phyloP scores from a whole-genome alignment of 2,797 vertebrate species.

The Peromyscus aztecus region DNA sequence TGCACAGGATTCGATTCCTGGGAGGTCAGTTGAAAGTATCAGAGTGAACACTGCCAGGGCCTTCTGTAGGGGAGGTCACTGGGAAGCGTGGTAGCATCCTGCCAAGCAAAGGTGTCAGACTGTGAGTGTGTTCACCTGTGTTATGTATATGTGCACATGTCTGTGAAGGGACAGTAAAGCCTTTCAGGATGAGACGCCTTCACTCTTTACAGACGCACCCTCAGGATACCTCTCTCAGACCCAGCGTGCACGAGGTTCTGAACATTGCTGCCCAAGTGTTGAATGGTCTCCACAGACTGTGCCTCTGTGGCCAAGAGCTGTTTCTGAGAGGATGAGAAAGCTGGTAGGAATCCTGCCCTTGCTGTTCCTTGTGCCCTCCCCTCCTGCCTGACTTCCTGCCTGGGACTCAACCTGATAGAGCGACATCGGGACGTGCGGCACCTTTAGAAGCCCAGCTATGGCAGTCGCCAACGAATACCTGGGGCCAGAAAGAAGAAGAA shows the following conservation, averaged over 20 bases:
- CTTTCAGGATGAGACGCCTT: background rate
- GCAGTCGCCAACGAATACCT: background rate
- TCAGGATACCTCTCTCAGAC: background rate
- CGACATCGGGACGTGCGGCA: background rate
- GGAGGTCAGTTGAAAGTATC: constrained; percentile 97
- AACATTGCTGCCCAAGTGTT: background rate
- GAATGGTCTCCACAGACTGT: background rate
- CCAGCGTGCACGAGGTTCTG: background rate
- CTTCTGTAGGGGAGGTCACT: constrained; percentile 99
- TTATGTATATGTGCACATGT: too few relatives aligned
- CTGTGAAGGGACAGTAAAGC: background rate
- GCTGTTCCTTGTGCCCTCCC: background rate
- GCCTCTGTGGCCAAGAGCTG: constrained; percentile 30
- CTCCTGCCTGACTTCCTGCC: background rate
- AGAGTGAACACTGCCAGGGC: constrained; percentile 98
- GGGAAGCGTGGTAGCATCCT: constrained; percentile 98
- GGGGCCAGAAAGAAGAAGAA: background rate
- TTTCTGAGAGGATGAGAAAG: background rate
- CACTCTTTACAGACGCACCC: background rate
- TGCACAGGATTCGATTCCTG: background rate
- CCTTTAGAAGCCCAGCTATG: background rate
- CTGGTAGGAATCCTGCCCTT: background rate
- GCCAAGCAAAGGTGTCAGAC: constrained; percentile 87
- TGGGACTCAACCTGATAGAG: background rate
- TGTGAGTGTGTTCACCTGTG: background rate